phyloP scores from a whole-genome alignment of 1,140 invertebrate genomes.

The Colletes gigas region DNA sequence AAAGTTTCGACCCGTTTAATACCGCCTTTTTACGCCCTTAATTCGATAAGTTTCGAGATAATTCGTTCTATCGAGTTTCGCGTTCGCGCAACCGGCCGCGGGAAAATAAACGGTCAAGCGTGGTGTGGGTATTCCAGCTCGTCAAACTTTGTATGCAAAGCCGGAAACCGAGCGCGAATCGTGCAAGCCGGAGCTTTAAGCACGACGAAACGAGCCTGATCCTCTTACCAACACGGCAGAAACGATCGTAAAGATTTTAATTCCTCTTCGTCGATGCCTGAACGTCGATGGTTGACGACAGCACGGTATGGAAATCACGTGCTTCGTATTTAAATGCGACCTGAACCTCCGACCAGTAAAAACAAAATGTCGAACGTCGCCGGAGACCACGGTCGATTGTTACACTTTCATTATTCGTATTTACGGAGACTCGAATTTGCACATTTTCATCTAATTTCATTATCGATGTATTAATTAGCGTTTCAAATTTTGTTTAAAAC shows the following conservation, averaged over 20 bases:
- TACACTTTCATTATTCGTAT: no score
- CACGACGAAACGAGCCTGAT: slow-evolving; percentile 9
- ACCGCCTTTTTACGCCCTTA: slow-evolving; percentile 32
- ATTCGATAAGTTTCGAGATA: slow-evolving; percentile 44
- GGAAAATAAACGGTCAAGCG: not conserved
- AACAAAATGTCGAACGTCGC: no score
- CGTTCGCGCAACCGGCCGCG: slow-evolving; percentile 9
- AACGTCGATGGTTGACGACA: not conserved
- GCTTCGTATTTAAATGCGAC: no score
- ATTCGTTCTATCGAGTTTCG: slow-evolving; percentile 49
- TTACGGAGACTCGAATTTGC: no score
- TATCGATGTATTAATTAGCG: no score
- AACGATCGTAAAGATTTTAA: slow-evolving; percentile 15
- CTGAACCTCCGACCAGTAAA: no score
- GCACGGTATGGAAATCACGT: not conserved
- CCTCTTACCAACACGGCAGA: not conserved
- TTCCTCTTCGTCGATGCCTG: not conserved
- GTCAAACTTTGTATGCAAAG: slow-evolving; percentile 43
- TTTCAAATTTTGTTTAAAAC: no score
- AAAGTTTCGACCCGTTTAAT: slow-evolving; percentile 13
- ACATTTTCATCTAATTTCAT: no score
- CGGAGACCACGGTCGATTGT: no score
- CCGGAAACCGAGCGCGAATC: slow-evolving; percentile 9
- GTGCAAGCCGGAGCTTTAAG: slow-evolving; percentile 5
- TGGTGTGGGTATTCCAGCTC: not conserved